These are phyloP conservation scores for Zeuzera pyrina DNA, from an alignment of 2,888 invertebrate species.

Conservation along the genomic window DNA sequence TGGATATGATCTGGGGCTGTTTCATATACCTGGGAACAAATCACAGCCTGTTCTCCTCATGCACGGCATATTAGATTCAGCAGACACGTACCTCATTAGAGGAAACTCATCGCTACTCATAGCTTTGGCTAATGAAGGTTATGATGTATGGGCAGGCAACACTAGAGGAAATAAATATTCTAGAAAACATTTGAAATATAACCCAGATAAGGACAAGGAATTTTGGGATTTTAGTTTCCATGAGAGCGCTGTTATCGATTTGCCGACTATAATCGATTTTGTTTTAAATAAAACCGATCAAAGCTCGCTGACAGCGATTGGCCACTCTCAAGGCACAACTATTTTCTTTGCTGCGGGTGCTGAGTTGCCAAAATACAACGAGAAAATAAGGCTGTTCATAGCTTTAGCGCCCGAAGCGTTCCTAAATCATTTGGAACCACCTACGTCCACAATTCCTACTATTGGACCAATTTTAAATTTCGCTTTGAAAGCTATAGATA, in stretches of 20 bases:
- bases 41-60: slow-evolving; percentile 36
- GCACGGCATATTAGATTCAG: slow-evolving; percentile 41
- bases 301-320: slow-evolving; percentile 74
- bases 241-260: slow-evolving; percentile 79
- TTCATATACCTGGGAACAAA: slow-evolving; percentile 21
- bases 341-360: slow-evolving; percentile 70
- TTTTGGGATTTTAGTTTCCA: slow-evolving; percentile 77
- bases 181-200: slow-evolving; percentile 59
- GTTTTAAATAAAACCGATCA: slow-evolving; percentile 53
- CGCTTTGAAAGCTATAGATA: slow-evolving; percentile 43
- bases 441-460: slow-evolving; percentile 23
- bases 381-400: slow-evolving; percentile 66
- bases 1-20: slow-evolving; percentile 26
- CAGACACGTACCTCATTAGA: slow-evolving; percentile 42
- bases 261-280: slow-evolving; percentile 75
- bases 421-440: slow-evolving; percentile 36
- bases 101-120: slow-evolving; percentile 37
- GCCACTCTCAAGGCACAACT: slow-evolving; percentile 81
- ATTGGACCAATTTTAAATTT: slow-evolving; percentile 26
- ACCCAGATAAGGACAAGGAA: slow-evolving; percentile 40
- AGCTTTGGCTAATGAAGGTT: slow-evolving; percentile 63
- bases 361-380: slow-evolving; percentile 70
- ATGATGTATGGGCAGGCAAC: slow-evolving; percentile 59
- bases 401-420: slow-evolving; percentile 72
- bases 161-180: slow-evolving; percentile 77